phyloP scores from a whole-genome alignment of 2,113 vertebrate genomes.

The Diadophis punctatus region DNA sequence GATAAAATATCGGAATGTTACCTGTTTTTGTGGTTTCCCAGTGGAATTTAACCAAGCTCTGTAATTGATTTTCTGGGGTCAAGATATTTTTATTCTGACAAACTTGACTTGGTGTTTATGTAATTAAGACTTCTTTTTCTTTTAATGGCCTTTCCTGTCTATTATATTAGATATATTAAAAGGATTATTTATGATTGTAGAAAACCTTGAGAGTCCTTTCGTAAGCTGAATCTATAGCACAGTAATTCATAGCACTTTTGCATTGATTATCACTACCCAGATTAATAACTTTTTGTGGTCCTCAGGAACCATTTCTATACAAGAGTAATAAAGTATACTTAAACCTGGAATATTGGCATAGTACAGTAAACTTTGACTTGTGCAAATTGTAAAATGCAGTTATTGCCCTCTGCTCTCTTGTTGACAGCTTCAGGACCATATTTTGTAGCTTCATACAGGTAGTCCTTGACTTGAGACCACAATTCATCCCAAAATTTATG shows the following conservation, averaged over 20 bases:
- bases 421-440: slow-evolving; percentile 20
- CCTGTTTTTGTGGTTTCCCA: neutral
- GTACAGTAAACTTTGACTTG: slow-evolving; percentile 51
- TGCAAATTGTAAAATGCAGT: slow-evolving; percentile 55
- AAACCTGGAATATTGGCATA: slow-evolving; percentile 54
- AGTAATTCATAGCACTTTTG: neutral
- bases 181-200: neutral
- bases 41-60: neutral
- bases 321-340: slow-evolving; percentile 37
- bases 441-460: slow-evolving; percentile 13
- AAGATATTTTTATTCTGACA: neutral
- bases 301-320: slow-evolving; percentile 51
- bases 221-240: neutral
- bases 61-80: neutral
- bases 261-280: neutral
- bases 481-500: no score
- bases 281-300: neutral
- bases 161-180: neutral
- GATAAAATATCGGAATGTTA: neutral
- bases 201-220: neutral
- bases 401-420: slow-evolving; percentile 40
- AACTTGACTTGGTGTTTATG: neutral
- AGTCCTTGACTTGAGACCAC: no score
- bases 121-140: neutral
- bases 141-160: neutral